Conservation (phyloP, 2,113 vertebrate genomes). For the Vidua macroura region DNA sequence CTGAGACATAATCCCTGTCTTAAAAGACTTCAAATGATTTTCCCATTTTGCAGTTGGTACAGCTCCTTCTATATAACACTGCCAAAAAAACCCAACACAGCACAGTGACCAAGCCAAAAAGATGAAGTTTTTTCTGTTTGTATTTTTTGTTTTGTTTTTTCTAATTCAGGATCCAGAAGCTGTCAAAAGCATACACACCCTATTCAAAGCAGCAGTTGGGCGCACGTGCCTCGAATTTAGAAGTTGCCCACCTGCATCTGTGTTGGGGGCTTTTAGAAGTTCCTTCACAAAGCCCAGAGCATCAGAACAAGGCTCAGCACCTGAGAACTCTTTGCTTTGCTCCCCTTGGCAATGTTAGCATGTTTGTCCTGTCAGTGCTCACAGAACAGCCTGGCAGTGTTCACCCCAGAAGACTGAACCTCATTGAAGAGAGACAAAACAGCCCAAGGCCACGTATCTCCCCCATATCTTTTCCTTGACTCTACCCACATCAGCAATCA, state of each 20-base stretch:
- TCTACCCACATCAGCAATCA: neutral
- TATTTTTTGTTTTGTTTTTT: neutral
- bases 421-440: neutral
- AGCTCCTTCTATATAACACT: neutral
- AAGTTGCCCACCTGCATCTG: neutral
- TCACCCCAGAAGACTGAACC: neutral
- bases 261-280: neutral
- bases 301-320: neutral
- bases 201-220: neutral
- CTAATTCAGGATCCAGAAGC: neutral
- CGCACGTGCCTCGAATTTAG: neutral
- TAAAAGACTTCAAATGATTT: neutral
- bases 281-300: neutral
- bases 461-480: rapidly evolving
- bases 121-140: neutral
- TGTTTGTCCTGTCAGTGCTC: neutral
- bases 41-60: neutral
- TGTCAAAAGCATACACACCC: neutral
- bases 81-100: neutral
- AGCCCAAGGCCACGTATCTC: neutral
- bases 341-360: neutral
- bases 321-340: neutral
- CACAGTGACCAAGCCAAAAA: neutral
- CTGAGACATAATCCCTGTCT: neutral
- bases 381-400: neutral